phyloP scores from a whole-genome alignment of 2,113 vertebrate species.

The Rhizomys pruinosus region DNA sequence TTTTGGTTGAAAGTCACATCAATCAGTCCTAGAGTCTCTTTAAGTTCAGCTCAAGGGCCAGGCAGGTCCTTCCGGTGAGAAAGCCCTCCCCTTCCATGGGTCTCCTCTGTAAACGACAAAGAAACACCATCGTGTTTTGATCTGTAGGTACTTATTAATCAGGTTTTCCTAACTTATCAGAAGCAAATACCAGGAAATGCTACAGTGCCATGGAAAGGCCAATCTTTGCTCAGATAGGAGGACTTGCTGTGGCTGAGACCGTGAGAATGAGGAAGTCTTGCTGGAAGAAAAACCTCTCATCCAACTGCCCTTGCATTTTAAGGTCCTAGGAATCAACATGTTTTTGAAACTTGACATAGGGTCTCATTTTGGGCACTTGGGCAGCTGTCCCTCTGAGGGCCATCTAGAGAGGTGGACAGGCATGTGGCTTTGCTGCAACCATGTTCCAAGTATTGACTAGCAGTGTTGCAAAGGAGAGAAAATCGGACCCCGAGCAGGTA shows the following conservation, averaged over 20 bases:
- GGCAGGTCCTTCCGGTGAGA: neutral
- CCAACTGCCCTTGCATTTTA: slow-evolving; percentile 35
- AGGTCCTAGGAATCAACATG: neutral
- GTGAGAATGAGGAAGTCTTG: neutral
- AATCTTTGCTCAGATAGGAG: neutral
- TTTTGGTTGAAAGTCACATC: neutral
- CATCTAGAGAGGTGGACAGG: slow-evolving; percentile 19
- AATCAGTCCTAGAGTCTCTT: neutral
- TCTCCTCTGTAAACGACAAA: neutral
- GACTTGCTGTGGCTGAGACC: no score
- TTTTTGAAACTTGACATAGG: slow-evolving; percentile 19
- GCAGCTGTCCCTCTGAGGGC: neutral
- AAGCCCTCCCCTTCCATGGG: neutral
- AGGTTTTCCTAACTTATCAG: neutral
- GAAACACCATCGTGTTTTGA: neutral
- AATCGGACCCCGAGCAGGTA: neutral
- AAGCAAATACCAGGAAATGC: neutral
- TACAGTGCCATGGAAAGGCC: neutral
- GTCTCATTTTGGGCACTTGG: slow-evolving; percentile 2
- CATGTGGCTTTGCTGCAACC: neutral
- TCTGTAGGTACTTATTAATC: slow-evolving; percentile 29
- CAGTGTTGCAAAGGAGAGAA: neutral
- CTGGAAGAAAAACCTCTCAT: neutral
- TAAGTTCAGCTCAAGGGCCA: neutral
- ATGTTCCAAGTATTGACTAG: neutral